A percentile compares a stretch with the other conserved stretches of the same genome.
These are phyloP conservation scores for Julus scandinavius DNA, from an alignment of 2,888 invertebrate species.

Conservation along the genomic window DNA sequence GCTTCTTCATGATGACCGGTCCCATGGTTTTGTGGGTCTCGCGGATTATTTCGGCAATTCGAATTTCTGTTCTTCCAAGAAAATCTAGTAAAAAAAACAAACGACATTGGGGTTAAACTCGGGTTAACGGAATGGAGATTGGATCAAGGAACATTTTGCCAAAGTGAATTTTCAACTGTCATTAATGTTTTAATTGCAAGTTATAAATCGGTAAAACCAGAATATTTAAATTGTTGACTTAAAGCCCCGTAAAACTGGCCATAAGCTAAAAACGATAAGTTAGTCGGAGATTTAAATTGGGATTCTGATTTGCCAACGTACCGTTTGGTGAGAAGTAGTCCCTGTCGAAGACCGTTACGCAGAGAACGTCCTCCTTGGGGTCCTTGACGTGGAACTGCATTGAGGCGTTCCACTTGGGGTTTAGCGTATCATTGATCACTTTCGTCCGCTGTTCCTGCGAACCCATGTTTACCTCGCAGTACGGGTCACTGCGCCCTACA, in stretches of 20 bases:
- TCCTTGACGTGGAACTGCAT: constrained; percentile 82
- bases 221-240: too few species aligned
- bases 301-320: background rate
- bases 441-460: constrained; percentile 77
- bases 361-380: constrained; percentile 75
- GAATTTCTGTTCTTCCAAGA: constrained; percentile 77
- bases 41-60: constrained; percentile 73
- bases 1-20: constrained; percentile 74
- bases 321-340: constrained; percentile 77
- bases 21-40: constrained; percentile 72
- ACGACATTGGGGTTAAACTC: too few species aligned
- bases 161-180: background rate
- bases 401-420: constrained; percentile 78
- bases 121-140: background rate
- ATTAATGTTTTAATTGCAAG: constrained; percentile 5
- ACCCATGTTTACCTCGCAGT: constrained; percentile 79
- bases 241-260: too few species aligned
- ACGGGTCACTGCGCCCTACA: constrained; percentile 76
- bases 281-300: too few species aligned
- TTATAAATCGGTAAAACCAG: too few species aligned
- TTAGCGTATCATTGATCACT: constrained; percentile 71
- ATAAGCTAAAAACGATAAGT: too few species aligned
- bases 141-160: background rate
- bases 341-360: constrained; percentile 77
- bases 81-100: constrained; percentile 70